These are phyloP conservation scores for Aphidoletes aphidimyza DNA, from an alignment of 2,888 invertebrate species.

Conservation along the genomic window DNA sequence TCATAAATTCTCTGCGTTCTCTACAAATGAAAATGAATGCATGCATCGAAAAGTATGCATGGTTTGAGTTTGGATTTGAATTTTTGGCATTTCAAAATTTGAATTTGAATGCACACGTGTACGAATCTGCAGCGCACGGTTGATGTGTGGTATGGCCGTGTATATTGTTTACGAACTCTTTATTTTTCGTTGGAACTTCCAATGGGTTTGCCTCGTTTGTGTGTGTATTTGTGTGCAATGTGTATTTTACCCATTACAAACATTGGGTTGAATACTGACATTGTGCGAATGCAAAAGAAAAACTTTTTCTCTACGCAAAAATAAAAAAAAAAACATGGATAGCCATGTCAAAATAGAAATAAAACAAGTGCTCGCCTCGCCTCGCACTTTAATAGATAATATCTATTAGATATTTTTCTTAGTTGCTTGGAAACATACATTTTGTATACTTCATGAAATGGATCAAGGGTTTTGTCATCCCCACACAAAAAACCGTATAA, in stretches of 20 bases:
- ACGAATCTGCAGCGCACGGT: background rate
- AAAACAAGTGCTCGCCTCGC: background rate
- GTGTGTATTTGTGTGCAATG: background rate
- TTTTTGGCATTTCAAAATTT: no score
- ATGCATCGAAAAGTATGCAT: background rate
- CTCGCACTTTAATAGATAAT: no score
- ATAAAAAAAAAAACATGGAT: constrained; percentile 27
- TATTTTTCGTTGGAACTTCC: no score
- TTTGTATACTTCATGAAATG: no score
- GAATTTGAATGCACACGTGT: constrained; percentile 21
- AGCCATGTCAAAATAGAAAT: background rate
- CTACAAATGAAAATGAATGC: background rate
- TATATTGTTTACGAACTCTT: constrained; percentile 18
- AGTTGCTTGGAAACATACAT: no score
- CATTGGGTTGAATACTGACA: background rate
- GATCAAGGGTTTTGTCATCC: background rate
- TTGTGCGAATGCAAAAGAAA: background rate
- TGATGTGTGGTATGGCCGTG: background rate
- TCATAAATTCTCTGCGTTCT: background rate
- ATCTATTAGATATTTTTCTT: no score
- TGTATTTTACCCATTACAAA: no score
- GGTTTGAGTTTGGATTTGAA: no score
- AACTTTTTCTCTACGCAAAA: background rate
- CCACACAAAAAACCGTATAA: no score
- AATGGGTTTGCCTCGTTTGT: background rate